phyloP scores from a whole-genome alignment of 2,113 vertebrate genomes.

The Dasypus novemcinctus region DNA sequence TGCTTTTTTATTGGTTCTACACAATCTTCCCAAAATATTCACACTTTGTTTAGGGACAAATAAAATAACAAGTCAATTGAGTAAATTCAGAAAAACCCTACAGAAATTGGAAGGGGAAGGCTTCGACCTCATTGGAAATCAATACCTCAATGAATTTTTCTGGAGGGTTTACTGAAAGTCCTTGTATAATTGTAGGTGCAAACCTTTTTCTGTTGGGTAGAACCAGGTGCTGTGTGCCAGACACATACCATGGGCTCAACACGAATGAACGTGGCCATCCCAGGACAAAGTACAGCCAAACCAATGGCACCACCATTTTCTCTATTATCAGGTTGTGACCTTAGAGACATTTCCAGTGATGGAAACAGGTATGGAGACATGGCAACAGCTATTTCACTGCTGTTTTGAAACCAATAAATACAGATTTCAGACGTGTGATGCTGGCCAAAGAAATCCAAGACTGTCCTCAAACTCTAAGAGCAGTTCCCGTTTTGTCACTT shows the following conservation, averaged over 20 bases:
- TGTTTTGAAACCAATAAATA: not conserved
- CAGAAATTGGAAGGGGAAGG: not conserved
- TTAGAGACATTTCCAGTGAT: not conserved
- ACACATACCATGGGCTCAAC: not conserved
- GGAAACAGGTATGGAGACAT: too few relatives aligned
- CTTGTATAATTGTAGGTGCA: not conserved
- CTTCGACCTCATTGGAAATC: not conserved
- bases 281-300: too few relatives aligned
- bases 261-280: too few relatives aligned
- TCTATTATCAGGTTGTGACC: too few relatives aligned
- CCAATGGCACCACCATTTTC: rapidly evolving
- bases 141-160: too few relatives aligned
- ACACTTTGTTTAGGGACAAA: not conserved
- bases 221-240: too few relatives aligned
- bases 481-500: not conserved
- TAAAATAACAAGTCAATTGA: too few relatives aligned
- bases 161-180: not conserved
- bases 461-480: not conserved
- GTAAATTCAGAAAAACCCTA: not conserved
- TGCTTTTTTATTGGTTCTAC: not conserved
- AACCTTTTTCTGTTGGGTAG: not conserved
- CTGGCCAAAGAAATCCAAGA: not conserved
- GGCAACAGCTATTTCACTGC: not conserved
- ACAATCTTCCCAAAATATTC: not conserved
- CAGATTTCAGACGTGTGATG: not conserved